These are phyloP conservation scores for Macheiramphus alcinus DNA, from an alignment of 2,113 vertebrate genomes.

Conservation along the genomic window DNA sequence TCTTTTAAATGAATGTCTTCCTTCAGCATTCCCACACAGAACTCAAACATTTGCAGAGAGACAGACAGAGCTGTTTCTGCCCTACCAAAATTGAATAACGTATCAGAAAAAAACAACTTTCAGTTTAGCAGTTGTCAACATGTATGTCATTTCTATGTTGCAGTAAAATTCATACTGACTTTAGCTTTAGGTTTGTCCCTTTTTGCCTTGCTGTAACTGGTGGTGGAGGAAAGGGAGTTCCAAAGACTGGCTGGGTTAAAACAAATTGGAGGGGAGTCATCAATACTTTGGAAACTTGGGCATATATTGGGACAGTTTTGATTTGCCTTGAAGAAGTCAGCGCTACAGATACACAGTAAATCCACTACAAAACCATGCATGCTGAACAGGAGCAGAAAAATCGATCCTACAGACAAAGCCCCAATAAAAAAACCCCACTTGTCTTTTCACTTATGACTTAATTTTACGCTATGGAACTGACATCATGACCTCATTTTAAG, in stretches of 20 bases:
- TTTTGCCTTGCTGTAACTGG: not conserved
- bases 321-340: not conserved
- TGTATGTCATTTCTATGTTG: not conserved
- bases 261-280: not conserved
- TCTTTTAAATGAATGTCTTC: not conserved
- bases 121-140: not conserved
- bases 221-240: not conserved
- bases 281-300: not conserved
- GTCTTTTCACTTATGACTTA: not conserved
- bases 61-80: not conserved
- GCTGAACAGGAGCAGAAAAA: not conserved
- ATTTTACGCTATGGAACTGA: not conserved
- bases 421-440: not conserved
- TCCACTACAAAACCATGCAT: not conserved
- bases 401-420: not conserved
- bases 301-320: not conserved
- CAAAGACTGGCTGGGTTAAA: not conserved
- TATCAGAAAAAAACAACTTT: not conserved
- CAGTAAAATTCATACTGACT: not conserved
- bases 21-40: not conserved
- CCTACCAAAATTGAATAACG: not conserved
- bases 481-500: not conserved
- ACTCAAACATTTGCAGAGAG: not conserved
- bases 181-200: not conserved
- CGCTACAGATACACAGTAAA: not conserved